phyloP scores from a whole-genome alignment of 2,888 invertebrate genomes.

The Rhorus exstirpatorius region DNA sequence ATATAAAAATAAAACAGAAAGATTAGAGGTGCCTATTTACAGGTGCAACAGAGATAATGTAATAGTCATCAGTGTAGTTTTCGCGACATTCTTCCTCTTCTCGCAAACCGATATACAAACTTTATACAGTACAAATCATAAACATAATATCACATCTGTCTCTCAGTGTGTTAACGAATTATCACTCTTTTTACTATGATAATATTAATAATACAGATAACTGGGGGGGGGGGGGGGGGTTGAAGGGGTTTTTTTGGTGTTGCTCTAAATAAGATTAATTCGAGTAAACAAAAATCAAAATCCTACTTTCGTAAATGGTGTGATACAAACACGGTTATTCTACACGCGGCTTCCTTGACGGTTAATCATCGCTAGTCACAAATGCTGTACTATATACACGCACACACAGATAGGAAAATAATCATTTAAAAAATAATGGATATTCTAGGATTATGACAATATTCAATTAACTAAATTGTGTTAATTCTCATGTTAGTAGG shows the following conservation, averaged over 20 bases:
- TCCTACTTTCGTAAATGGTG: constrained; percentile 76
- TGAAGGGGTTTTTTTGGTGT: constrained; percentile 30
- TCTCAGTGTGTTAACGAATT: constrained; percentile 83
- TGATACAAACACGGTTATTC: constrained; percentile 83
- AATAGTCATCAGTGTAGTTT: constrained; percentile 15
- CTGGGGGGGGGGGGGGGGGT: no score
- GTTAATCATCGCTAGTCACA: constrained; percentile 84
- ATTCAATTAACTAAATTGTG: constrained; percentile 75
- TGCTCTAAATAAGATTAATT: constrained; percentile 55
- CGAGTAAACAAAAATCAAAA: constrained; percentile 63
- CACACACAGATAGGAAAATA: constrained; percentile 76
- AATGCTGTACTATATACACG: constrained; percentile 78
- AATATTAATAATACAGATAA: constrained; percentile 74
- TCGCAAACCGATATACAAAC: not conserved
- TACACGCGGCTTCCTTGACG: constrained; percentile 81
- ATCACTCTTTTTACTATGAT: constrained; percentile 80
- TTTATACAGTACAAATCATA: not conserved
- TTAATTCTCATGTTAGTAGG: constrained; percentile 79
- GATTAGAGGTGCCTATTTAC: constrained; percentile 61
- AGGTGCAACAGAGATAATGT: constrained; percentile 60
- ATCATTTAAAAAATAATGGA: constrained; percentile 40
- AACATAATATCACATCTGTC: constrained; percentile 83
- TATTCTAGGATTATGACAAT: constrained; percentile 37
- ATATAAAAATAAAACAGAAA: constrained; percentile 25
- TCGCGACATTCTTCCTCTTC: constrained; percentile 9